Conservation (phyloP, 2,888 invertebrate species). For the Hedya salicella region DNA sequence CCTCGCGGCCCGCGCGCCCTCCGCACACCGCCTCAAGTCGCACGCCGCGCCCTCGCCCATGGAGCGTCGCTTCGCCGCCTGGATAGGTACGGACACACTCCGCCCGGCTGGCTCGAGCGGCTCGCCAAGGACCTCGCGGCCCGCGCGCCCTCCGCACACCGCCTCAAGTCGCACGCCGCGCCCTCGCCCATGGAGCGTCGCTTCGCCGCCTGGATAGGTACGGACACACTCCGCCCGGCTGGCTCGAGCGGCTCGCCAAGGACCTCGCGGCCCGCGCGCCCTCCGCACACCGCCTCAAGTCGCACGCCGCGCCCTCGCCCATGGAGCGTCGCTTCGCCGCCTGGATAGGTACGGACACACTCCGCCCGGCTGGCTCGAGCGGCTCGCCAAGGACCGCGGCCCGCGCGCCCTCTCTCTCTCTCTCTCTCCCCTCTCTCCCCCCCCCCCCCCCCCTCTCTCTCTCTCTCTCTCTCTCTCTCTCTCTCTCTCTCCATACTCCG, state of each 20-base stretch:
- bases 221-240: slow-evolving; percentile 15
- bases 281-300: slow-evolving; percentile 96
- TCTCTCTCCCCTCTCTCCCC: too few species aligned
- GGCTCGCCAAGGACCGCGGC: slow-evolving; percentile 88
- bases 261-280: slow-evolving; percentile 87
- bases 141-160: slow-evolving; percentile 94
- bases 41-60: slow-evolving; percentile 95
- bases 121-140: slow-evolving; percentile 60
- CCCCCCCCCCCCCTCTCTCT: slow-evolving; percentile 97
- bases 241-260: slow-evolving; percentile 94
- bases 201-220: slow-evolving; percentile 99
- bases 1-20: slow-evolving; percentile 87
- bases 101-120: slow-evolving; percentile 88
- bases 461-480: too few species aligned
- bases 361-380: slow-evolving; percentile 87
- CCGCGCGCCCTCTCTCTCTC: slow-evolving; percentile 89
- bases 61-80: slow-evolving; percentile 97
- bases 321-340: slow-evolving; percentile 97
- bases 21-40: slow-evolving; percentile 96
- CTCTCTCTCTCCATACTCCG: too few species aligned
- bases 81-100: slow-evolving; percentile 92
- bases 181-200: slow-evolving; percentile 94
- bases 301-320: slow-evolving; percentile 95
- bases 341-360: slow-evolving; percentile 92
- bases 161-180: slow-evolving; percentile 96